phyloP scores from a whole-genome alignment of 2,888 invertebrate species.

The Cataglyphis albicans region DNA sequence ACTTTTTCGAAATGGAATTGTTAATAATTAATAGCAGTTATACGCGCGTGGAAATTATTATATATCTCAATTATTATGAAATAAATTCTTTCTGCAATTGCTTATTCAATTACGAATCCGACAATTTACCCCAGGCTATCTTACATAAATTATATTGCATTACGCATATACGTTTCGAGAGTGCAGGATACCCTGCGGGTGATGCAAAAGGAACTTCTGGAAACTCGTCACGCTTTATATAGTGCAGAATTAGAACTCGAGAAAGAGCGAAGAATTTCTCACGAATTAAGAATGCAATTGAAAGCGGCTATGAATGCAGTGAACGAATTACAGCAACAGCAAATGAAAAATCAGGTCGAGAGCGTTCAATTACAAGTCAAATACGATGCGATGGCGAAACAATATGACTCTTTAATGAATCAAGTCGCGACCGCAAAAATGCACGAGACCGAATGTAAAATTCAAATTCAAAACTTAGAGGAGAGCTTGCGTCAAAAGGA shows the following conservation, averaged over 20 bases:
- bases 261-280: slow-evolving; percentile 74
- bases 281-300: slow-evolving; percentile 76
- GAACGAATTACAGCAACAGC: slow-evolving; percentile 78
- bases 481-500: slow-evolving; percentile 63
- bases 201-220: slow-evolving; percentile 73
- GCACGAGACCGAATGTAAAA: slow-evolving; percentile 76
- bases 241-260: slow-evolving; percentile 74
- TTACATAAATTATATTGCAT: background rate
- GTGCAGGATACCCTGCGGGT: slow-evolving; percentile 75
- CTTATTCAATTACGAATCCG: background rate
- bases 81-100: background rate
- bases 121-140: background rate
- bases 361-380: slow-evolving; percentile 75
- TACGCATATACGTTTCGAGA: slow-evolving; percentile 11
- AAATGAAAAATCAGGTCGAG: slow-evolving; percentile 72
- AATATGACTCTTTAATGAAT: slow-evolving; percentile 75
- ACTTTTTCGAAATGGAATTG: background rate
- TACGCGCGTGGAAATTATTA: background rate
- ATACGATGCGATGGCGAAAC: slow-evolving; percentile 73
- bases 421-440: slow-evolving; percentile 74
- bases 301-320: slow-evolving; percentile 70
- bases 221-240: slow-evolving; percentile 71
- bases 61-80: background rate
- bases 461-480: slow-evolving; percentile 72
- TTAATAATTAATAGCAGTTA: background rate